Evolutionary conservation across 2,888 invertebrate species (phyloP).

Genomic region (Scaptomyza flava): DNA sequence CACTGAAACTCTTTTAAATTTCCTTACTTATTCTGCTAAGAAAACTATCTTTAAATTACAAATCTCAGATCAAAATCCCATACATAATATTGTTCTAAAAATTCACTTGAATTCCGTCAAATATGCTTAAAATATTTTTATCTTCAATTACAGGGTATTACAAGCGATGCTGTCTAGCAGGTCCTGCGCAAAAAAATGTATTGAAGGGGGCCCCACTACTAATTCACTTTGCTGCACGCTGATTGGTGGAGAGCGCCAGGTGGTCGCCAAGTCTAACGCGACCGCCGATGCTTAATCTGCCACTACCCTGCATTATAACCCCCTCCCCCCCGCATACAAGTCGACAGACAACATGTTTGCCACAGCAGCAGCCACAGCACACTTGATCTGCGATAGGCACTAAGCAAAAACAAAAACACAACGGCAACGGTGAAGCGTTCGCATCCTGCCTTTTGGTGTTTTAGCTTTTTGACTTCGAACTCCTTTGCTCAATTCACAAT

Average conservation of each 20-base stretch:
- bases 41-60: too few species aligned
- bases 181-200: conserved; percentile 13
- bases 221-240: conserved; percentile 79
- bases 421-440: conserved; percentile 24
- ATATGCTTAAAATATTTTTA: neutral
- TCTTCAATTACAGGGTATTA: conserved; percentile 4
- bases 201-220: conserved; percentile 61
- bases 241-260: conserved; percentile 83
- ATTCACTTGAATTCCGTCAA: too few species aligned
- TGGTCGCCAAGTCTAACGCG: conserved; percentile 81
- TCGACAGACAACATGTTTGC: conserved; percentile 34
- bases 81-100: too few species aligned
- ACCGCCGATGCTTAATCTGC: conserved; percentile 65
- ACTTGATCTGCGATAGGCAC: conserved; percentile 37
- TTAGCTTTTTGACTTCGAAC: conserved; percentile 1
- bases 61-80: too few species aligned
- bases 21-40: too few species aligned
- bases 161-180: conserved; percentile 22
- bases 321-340: neutral
- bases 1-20: too few species aligned
- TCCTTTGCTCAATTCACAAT: conserved; percentile 4
- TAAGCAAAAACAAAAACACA: neutral
- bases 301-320: neutral
- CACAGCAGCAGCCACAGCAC: conserved; percentile 4
- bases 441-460: conserved; percentile 42